Conservation (phyloP, 1,140 invertebrate genomes). For the Copidosoma floridanum region DNA sequence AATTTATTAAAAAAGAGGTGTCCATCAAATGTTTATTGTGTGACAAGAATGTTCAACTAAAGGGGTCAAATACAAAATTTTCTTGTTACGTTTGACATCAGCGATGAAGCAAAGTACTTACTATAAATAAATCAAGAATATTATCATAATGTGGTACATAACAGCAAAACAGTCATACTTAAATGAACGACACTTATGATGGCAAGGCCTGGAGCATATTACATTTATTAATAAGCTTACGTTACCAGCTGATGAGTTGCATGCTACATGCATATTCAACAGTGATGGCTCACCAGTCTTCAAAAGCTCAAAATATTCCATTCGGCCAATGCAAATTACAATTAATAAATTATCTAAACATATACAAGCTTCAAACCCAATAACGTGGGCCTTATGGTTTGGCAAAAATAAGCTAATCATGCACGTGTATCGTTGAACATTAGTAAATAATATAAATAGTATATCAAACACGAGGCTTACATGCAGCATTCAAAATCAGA, state of each 20-base stretch:
- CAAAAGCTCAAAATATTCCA: conserved; percentile 21
- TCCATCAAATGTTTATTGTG: background rate
- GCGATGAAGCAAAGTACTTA: conserved; percentile 8
- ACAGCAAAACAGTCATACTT: background rate
- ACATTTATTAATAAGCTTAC: conserved; percentile 10
- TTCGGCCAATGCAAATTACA: conserved; percentile 14
- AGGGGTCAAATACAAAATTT: conserved; percentile 6
- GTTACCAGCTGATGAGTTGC: conserved; percentile 1
- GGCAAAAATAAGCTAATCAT: conserved; percentile 22
- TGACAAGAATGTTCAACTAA: background rate
- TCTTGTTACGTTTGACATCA: conserved; percentile 4
- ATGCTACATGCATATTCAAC: conserved; percentile 18
- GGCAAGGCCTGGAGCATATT: conserved; percentile 11
- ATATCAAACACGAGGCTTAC: conserved; percentile 11
- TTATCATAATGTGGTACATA: background rate
- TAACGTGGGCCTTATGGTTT: conserved; percentile 21
- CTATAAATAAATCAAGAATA: conserved; percentile 12
- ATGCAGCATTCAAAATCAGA: conserved; percentile 14
- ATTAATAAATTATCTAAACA: conserved; percentile 24
- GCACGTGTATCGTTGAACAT: conserved; percentile 18
- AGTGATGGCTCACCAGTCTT: conserved; percentile 18
- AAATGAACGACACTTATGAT: conserved; percentile 13
- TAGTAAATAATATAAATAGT: conserved; percentile 23
- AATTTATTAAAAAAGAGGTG: background rate
- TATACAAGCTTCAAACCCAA: background rate